Conservation (phyloP, 2,113 vertebrate species). For the Cettia cetti region DNA sequence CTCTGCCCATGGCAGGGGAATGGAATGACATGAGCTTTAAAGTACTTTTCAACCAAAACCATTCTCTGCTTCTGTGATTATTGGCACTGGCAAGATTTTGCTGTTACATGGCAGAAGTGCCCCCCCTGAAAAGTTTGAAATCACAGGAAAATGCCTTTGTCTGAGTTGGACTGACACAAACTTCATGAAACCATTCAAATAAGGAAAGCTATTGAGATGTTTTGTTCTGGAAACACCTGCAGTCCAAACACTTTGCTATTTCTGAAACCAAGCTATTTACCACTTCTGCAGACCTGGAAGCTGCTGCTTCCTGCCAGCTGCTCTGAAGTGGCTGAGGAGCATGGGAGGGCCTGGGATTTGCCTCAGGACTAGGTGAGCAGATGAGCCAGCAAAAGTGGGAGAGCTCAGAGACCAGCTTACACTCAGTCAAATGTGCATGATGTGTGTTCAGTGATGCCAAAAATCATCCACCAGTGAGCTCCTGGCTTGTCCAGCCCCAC, state of each 20-base stretch:
- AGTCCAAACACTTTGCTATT: neutral
- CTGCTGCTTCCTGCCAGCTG: conserved; percentile 20
- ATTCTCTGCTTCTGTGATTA: neutral
- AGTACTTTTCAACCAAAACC: neutral
- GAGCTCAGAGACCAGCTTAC: neutral
- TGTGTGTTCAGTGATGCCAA: neutral
- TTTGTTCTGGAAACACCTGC: conserved; percentile 31
- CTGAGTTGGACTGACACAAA: neutral
- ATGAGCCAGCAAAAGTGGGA: neutral
- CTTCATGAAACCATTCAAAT: neutral
- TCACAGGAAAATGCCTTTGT: neutral
- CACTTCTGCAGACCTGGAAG: conserved; percentile 35
- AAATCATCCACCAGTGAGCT: neutral
- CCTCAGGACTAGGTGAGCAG: neutral
- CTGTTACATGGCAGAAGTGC: neutral
- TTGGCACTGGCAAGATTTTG: neutral
- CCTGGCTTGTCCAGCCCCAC: neutral
- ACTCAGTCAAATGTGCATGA: neutral
- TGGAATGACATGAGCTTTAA: neutral
- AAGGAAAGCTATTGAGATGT: neutral
- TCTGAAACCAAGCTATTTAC: conserved; percentile 4
- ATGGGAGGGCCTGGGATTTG: neutral
- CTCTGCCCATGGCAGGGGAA: neutral
- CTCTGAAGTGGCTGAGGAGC: neutral
- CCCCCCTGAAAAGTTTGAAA: neutral